Evolutionary conservation across 2,113 vertebrate genomes (phyloP), one percentile per base, ranked within the genome.

Genomic region (Pogona vitticeps): DNA sequence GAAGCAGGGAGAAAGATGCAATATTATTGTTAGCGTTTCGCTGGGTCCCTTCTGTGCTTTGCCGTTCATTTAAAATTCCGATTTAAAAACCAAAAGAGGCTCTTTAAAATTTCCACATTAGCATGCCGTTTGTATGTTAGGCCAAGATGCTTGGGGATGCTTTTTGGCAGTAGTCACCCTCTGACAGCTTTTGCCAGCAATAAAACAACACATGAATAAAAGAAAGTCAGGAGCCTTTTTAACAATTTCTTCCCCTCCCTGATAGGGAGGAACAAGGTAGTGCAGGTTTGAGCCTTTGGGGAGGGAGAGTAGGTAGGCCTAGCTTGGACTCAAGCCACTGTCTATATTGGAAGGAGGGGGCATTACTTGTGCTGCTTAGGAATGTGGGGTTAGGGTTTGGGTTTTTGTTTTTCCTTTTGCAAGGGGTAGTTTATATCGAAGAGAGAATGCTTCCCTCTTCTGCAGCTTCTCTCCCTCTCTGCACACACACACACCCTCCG

Each of bases 161-260:
- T 92, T 94, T 95, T 96, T 87, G 95, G 95, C 95, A 95, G 92
- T 88, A 93, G 93, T 81, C 72, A 12, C 58, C 80, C 88, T 86
- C 85, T 81, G 80, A 94, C 94, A 94, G 94, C 94, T 92, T 94
- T 95, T 94, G 94, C 95, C 95, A 95, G 93, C 94, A 93, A 94
- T 95, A 94, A 95, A 95, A 95, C 94, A 95, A 94, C 92, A 89
- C 93, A 95, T 95, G 95, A 95, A 95, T 95, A 94, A 95, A 95
- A 94, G 92, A 91, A 94, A 93, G 79, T 78, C 79, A 61, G 79
- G 52, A 59, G 88, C 84, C 58, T 38, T 80, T 86, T 86, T 73
- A 46, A 73, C 52, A 78, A 82, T 76, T 87, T 67, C 76, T 79
- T 82, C 42, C 71, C 77, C 65, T 80, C 76, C 77, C 52, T 15